phyloP scores from a whole-genome alignment of 2,888 invertebrate species.

The Griposia aprilina region DNA sequence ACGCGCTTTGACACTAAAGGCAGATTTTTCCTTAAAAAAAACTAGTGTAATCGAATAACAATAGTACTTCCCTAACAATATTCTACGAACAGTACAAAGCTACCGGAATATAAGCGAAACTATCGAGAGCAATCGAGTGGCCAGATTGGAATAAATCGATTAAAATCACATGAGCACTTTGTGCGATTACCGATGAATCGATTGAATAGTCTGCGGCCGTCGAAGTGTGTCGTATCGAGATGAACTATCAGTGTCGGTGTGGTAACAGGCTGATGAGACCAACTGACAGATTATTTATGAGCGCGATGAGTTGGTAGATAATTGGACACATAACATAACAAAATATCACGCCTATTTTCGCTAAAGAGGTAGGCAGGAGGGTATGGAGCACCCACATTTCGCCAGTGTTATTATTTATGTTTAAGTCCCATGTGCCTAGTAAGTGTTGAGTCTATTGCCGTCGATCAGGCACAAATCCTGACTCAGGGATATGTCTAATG shows the following conservation, averaged over 20 bases:
- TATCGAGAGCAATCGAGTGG: constrained; percentile 61
- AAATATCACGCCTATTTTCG: neutral
- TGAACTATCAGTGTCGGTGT: constrained; percentile 6
- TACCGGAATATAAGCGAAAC: constrained; percentile 23
- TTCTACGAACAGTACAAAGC: constrained; percentile 12
- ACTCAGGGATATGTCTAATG: neutral
- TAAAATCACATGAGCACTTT: constrained; percentile 71
- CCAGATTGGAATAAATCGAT: constrained; percentile 69
- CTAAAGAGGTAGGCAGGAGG: neutral
- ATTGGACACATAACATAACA: neutral
- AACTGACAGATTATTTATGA: neutral
- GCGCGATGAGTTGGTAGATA: neutral
- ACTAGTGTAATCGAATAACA: neutral
- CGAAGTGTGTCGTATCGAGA: constrained; percentile 19
- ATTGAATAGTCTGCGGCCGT: constrained; percentile 15
- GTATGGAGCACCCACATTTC: neutral
- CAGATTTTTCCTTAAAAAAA: neutral
- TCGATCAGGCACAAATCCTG: neutral
- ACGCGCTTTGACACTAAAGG: neutral
- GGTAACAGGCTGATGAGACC: neutral
- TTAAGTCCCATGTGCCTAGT: neutral
- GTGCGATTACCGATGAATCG: constrained; percentile 64
- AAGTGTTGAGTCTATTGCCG: neutral
- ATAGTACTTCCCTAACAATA: neutral
- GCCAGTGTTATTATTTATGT: neutral